Evolutionary conservation across 2,888 invertebrate species (phyloP).

Genomic region (Caenorhabditis zanzibari): DNA sequence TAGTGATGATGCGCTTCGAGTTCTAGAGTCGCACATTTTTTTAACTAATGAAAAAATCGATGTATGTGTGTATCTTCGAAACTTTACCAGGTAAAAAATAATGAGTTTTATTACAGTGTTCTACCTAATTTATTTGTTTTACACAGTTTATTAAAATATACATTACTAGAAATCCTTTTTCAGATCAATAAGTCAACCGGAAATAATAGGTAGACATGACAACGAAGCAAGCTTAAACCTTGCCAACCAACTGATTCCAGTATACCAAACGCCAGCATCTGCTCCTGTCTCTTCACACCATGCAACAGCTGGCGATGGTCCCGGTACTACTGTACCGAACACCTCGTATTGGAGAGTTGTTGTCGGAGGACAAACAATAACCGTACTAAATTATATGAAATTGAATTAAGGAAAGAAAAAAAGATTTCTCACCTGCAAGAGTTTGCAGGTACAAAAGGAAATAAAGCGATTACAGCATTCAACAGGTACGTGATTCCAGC

Average conservation of each 20-base stretch:
- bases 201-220: neutral
- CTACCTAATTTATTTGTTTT: too few species aligned
- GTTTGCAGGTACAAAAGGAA: conserved; percentile 9
- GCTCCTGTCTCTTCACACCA: conserved; percentile 39
- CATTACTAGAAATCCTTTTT: neutral
- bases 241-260: neutral
- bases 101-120: too few species aligned
- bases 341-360: neutral
- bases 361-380: conserved; percentile 17
- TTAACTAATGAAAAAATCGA: too few species aligned
- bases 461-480: neutral
- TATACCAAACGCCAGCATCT: conserved; percentile 34
- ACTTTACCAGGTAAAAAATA: too few species aligned
- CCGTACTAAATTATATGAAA: conserved; percentile 3
- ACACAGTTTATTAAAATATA: neutral
- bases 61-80: too few species aligned
- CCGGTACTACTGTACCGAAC: neutral
- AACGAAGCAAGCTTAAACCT: neutral
- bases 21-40: too few species aligned
- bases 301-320: neutral
- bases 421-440: conserved; percentile 19
- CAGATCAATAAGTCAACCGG: neutral
- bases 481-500: conserved; percentile 22
- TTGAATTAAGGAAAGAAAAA: neutral
- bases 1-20: too few species aligned